A percentile compares a stretch with the other conserved stretches of the same genome.
Conservation (phyloP, 1,140 invertebrate species). For the Platorchestia sp. region DNA sequence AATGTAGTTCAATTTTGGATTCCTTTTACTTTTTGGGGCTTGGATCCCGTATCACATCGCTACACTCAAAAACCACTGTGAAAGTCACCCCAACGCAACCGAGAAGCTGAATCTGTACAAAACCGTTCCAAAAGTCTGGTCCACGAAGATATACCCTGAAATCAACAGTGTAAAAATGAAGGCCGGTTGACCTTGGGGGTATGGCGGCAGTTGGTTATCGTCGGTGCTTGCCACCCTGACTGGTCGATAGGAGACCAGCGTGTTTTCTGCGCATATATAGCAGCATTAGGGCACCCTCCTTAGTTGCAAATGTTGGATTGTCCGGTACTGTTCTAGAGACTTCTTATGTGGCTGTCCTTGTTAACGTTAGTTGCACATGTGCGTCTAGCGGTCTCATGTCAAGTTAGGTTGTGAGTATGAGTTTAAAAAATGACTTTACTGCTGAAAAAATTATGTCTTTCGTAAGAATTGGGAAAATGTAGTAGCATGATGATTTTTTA, state of each 20-base stretch:
- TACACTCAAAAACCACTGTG: neutral
- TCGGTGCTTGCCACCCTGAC: neutral
- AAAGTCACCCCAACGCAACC: neutral
- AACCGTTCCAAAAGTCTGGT: neutral
- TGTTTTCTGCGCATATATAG: neutral
- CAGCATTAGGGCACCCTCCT: neutral
- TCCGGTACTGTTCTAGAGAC: neutral
- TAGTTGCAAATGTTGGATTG: neutral
- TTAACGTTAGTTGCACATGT: too few relatives aligned
- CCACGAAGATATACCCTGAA: neutral
- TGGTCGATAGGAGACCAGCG: neutral
- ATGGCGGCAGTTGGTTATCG: neutral
- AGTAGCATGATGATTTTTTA: too few relatives aligned
- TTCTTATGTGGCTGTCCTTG: neutral
- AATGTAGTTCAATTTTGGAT: too few relatives aligned
- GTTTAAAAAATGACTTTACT: too few relatives aligned
- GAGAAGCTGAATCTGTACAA: neutral
- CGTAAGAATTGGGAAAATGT: too few relatives aligned
- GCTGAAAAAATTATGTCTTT: too few relatives aligned
- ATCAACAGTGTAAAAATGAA: neutral
- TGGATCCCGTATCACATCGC: too few relatives aligned
- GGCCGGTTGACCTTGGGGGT: neutral
- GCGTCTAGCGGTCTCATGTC: too few relatives aligned
- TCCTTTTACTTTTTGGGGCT: too few relatives aligned
- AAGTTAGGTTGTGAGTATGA: too few relatives aligned